A percentile compares a stretch with the other conserved stretches of the same genome.
These are phyloP conservation scores for Steatocranus sp. DNA, from an alignment of 2,797 vertebrate genomes.

Conservation along the genomic window DNA sequence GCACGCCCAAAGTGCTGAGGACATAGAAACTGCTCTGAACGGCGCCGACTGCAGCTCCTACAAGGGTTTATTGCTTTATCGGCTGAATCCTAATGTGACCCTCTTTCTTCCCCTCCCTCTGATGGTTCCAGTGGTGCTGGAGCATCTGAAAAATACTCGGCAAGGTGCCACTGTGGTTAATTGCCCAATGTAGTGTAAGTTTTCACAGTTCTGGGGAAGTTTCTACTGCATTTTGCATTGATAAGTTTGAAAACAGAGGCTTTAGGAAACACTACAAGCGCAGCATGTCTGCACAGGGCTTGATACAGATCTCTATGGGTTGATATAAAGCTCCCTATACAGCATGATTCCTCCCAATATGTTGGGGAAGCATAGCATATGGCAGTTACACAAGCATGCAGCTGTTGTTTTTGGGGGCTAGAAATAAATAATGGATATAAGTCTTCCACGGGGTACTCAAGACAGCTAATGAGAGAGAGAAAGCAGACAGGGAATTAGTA, in stretches of 20 bases:
- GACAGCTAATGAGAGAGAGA: constrained; percentile 68
- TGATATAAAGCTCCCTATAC: constrained; percentile 47
- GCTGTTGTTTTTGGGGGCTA: constrained; percentile 68
- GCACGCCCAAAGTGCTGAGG: constrained; percentile 67
- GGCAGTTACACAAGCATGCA: constrained; percentile 69
- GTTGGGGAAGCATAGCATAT: constrained; percentile 62
- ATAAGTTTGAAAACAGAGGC: neutral
- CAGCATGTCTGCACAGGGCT: constrained; percentile 2
- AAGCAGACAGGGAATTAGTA: constrained; percentile 66
- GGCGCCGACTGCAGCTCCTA: constrained; percentile 61
- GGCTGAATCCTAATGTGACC: constrained; percentile 69
- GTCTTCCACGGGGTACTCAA: constrained; percentile 65
- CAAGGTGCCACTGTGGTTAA: constrained; percentile 34
- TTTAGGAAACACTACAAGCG: constrained; percentile 26
- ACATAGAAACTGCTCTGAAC: constrained; percentile 63
- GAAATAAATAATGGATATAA: constrained; percentile 75
- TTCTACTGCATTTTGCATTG: constrained; percentile 12
- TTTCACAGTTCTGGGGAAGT: constrained; percentile 2
- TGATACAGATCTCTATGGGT: constrained; percentile 40
- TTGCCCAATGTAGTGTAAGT: neutral
- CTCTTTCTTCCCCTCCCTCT: constrained; percentile 26
- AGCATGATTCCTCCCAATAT: constrained; percentile 50
- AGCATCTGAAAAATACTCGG: constrained; percentile 28
- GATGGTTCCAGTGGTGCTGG: constrained; percentile 31
- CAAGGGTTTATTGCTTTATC: constrained; percentile 71